A percentile compares a stretch with the other conserved stretches of the same genome.
Conservation (phyloP, 2,113 vertebrate species). For the Phylloscopus trochiloides region DNA sequence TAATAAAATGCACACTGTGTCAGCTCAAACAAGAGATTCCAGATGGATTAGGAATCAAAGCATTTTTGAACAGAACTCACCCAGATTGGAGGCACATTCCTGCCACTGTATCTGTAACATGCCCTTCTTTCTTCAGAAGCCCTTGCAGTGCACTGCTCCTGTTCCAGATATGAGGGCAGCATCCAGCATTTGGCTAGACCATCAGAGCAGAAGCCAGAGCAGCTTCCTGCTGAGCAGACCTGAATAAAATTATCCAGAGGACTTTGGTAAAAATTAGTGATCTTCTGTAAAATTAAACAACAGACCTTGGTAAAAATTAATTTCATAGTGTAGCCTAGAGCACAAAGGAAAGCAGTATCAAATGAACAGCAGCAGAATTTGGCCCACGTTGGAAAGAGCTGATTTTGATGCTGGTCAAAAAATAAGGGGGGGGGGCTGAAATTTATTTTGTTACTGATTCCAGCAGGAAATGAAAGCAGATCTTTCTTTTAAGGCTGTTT, state of each 20-base stretch:
- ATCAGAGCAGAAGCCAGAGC: conserved; percentile 15
- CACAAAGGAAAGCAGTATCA: conserved; percentile 12
- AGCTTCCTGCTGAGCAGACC: conserved; percentile 36
- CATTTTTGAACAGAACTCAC: background rate
- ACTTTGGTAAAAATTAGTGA: conserved; percentile 40
- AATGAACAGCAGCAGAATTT: conserved; percentile 30
- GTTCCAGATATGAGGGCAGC: background rate
- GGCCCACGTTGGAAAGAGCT: background rate
- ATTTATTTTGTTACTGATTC: conserved; percentile 27
- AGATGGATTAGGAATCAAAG: background rate
- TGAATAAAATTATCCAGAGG: conserved; percentile 44
- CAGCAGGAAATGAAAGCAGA: conserved; percentile 26
- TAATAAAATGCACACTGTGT: background rate
- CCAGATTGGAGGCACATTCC: background rate
- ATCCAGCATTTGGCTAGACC: conserved; percentile 21
- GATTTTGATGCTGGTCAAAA: background rate
- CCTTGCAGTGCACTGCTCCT: background rate
- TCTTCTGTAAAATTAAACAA: conserved; percentile 48
- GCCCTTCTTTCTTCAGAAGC: background rate
- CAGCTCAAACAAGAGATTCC: background rate
- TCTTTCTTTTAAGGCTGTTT: background rate
- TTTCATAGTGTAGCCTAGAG: conserved; percentile 34
- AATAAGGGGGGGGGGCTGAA: background rate
- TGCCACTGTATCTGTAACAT: background rate
- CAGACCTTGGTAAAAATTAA: conserved; percentile 57